A percentile compares a stretch with the other conserved stretches of the same genome.
Conservation (phyloP, 1,140 invertebrate species). For the Drosophila elegans region DNA sequence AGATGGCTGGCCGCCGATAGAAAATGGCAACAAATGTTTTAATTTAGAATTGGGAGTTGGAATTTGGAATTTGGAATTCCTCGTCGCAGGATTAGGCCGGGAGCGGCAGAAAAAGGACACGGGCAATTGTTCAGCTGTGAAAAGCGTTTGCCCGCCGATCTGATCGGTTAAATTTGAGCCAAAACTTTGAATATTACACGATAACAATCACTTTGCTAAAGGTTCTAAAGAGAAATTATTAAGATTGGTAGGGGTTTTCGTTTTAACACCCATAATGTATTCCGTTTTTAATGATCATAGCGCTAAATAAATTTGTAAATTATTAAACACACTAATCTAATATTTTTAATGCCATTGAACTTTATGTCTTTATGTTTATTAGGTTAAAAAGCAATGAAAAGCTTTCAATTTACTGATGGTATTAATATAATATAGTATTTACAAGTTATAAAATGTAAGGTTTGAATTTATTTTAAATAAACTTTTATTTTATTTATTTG, state of each 20-base stretch:
- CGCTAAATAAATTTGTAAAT: no score
- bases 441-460: no score
- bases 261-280: no score
- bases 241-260: neutral
- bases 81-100: constrained; percentile 26
- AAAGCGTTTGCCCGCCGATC: constrained; percentile 46
- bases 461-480: no score
- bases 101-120: constrained; percentile 2
- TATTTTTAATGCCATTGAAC: no score
- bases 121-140: constrained; percentile 45
- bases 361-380: no score
- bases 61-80: constrained; percentile 40
- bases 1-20: constrained; percentile 61
- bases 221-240: neutral
- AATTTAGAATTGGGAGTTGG: constrained; percentile 38
- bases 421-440: no score
- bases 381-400: no score
- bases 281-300: no score
- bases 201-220: neutral
- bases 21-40: constrained; percentile 80
- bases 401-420: no score
- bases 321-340: no score
- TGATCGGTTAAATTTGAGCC: constrained; percentile 18
- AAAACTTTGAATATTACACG: neutral
- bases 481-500: no score